A percentile compares a stretch with the other conserved stretches of the same genome.
phyloP scores from a whole-genome alignment of 1,140 invertebrate genomes.

The Stegodyphus dumicola region DNA sequence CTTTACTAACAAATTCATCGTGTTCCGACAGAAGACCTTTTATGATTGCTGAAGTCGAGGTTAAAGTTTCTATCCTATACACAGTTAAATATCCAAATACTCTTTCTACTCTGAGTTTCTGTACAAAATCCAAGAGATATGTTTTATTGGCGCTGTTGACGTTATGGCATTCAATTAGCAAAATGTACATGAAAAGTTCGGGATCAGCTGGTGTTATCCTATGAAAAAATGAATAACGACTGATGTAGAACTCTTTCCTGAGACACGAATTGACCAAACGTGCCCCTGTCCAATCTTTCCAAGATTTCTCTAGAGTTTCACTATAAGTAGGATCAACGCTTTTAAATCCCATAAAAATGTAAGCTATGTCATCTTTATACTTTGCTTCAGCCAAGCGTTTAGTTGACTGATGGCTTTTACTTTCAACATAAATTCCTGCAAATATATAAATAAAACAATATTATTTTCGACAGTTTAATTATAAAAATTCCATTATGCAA shows the following conservation, averaged over 20 bases:
- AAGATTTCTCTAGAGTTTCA: constrained; percentile 67
- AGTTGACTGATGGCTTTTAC: constrained; percentile 7
- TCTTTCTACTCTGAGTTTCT: constrained; percentile 68
- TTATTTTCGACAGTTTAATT: not conserved
- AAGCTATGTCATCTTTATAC: constrained; percentile 59
- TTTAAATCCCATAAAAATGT: constrained; percentile 70
- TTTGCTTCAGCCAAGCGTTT: not conserved
- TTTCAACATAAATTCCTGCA: constrained; percentile 66
- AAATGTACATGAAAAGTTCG: constrained; percentile 70
- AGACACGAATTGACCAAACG: constrained; percentile 70
- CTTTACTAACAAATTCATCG: constrained; percentile 32
- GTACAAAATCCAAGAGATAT: constrained; percentile 68
- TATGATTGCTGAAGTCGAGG: constrained; percentile 35
- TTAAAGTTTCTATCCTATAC: constrained; percentile 67
- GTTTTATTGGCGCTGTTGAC: constrained; percentile 64
- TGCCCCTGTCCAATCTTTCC: constrained; percentile 72
- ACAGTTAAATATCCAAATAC: constrained; percentile 69
- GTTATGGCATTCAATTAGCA: constrained; percentile 68
- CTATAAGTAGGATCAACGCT: constrained; percentile 67
- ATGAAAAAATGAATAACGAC: constrained; percentile 68
- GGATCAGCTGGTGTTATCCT: constrained; percentile 67
- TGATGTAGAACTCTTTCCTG: constrained; percentile 68
- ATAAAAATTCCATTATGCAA: not conserved
- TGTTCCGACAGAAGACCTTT: constrained; percentile 36
- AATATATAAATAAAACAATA: constrained; percentile 22